phyloP scores from a whole-genome alignment of 2,888 invertebrate genomes.

The Metallyticus violacea region DNA sequence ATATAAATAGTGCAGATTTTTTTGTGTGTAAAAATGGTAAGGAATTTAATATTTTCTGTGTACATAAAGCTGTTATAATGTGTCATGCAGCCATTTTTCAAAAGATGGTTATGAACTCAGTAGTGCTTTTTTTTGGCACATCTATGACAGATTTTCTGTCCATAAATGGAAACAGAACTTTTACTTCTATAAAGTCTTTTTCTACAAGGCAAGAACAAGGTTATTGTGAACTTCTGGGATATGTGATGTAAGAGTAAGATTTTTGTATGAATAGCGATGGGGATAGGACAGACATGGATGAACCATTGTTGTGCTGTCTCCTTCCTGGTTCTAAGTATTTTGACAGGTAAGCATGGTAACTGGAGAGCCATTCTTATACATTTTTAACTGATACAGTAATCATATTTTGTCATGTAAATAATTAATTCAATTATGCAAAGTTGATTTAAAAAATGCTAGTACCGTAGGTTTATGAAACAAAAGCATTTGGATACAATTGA shows the following conservation, averaged over 20 bases:
- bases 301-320: background rate
- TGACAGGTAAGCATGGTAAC: background rate
- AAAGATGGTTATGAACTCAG: conserved; percentile 17
- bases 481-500: background rate
- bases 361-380: conserved; percentile 12
- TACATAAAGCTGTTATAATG: conserved; percentile 24
- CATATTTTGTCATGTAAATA: conserved; percentile 22
- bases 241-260: background rate
- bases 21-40: conserved; percentile 18
- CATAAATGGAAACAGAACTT: conserved; percentile 9
- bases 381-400: conserved; percentile 17
- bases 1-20: conserved; percentile 22
- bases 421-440: conserved; percentile 5
- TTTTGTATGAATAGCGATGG: background rate
- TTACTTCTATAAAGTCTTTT: conserved; percentile 12
- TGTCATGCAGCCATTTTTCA: conserved; percentile 25
- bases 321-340: background rate
- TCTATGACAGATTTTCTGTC: conserved; percentile 12
- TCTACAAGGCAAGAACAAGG: background rate
- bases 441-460: conserved; percentile 8
- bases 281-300: background rate
- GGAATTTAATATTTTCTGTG: conserved; percentile 30
- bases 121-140: conserved; percentile 29
- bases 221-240: background rate
- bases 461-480: conserved; percentile 5